These are phyloP conservation scores for Drosophila mettleri DNA, from an alignment of 2,888 invertebrate species.

Conservation along the genomic window DNA sequence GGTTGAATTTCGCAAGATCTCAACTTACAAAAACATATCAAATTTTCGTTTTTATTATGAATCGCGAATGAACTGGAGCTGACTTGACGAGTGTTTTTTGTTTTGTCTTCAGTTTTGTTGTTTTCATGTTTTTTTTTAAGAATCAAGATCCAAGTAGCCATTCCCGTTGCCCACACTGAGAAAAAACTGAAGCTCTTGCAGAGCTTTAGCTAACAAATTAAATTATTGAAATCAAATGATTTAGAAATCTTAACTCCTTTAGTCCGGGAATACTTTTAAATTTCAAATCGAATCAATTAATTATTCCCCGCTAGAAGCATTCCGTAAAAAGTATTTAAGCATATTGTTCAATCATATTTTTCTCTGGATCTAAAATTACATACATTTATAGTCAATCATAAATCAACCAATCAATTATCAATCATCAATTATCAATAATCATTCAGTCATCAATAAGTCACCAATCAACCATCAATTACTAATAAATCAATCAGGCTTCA, in stretches of 20 bases:
- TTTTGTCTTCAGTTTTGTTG: background rate
- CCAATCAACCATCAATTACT: background rate
- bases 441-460: background rate
- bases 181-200: conserved; percentile 10
- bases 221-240: background rate
- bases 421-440: background rate
- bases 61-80: conserved; percentile 66
- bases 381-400: too few relatives aligned
- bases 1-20: conserved; percentile 68
- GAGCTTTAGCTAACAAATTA: background rate
- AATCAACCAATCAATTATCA: too few relatives aligned
- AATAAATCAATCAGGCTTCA: background rate
- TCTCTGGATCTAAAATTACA: too few relatives aligned
- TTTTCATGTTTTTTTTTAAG: background rate
- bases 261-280: background rate
- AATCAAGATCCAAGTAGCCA: conserved; percentile 37
- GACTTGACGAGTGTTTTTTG: conserved; percentile 31
- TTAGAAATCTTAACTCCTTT: too few relatives aligned
- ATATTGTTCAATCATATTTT: too few relatives aligned
- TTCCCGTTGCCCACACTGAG: conserved; percentile 36
- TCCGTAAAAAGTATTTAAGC: too few relatives aligned
- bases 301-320: too few relatives aligned
- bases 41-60: conserved; percentile 76
- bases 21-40: conserved; percentile 81
- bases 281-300: too few relatives aligned